A percentile compares a stretch with the other conserved stretches of the same genome.
Evolutionary conservation across 1,140 invertebrate genomes (phyloP).

Genomic region (Drosophila lacteicornis): DNA sequence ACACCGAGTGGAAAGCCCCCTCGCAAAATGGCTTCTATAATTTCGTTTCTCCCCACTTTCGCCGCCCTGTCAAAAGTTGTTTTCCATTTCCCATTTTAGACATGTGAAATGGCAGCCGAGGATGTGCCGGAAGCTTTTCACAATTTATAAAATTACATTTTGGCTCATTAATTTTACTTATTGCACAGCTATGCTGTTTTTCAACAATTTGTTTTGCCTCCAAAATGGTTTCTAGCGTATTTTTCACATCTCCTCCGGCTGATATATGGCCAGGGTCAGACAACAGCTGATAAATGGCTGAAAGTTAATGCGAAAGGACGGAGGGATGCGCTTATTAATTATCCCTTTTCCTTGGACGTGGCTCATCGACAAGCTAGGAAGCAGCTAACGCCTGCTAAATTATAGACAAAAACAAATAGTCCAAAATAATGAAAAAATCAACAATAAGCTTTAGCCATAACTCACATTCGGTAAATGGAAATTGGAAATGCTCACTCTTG

Average conservation of each 20-base stretch:
- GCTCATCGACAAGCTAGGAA: constrained; percentile 19
- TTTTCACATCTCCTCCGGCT: constrained; percentile 55
- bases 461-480: constrained; percentile 16
- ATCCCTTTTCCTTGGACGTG: constrained; percentile 30
- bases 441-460: constrained; percentile 26
- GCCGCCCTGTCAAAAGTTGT: constrained; percentile 31
- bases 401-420: constrained; percentile 63
- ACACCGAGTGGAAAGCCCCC: not conserved
- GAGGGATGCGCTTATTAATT: constrained; percentile 58
- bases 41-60: constrained; percentile 48
- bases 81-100: constrained; percentile 43
- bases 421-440: constrained; percentile 34
- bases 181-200: constrained; percentile 55
- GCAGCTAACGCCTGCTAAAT: constrained; percentile 24
- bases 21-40: constrained; percentile 76
- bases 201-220: constrained; percentile 71
- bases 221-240: constrained; percentile 66
- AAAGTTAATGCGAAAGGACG: constrained; percentile 24
- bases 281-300: constrained; percentile 68
- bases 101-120: constrained; percentile 33
- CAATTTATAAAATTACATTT: constrained; percentile 82
- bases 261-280: constrained; percentile 63
- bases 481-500: not conserved
- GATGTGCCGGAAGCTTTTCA: constrained; percentile 77
- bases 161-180: constrained; percentile 83